These are phyloP conservation scores for Turdus rufiventris DNA, from an alignment of 2,113 vertebrate genomes.

Conservation along the genomic window DNA sequence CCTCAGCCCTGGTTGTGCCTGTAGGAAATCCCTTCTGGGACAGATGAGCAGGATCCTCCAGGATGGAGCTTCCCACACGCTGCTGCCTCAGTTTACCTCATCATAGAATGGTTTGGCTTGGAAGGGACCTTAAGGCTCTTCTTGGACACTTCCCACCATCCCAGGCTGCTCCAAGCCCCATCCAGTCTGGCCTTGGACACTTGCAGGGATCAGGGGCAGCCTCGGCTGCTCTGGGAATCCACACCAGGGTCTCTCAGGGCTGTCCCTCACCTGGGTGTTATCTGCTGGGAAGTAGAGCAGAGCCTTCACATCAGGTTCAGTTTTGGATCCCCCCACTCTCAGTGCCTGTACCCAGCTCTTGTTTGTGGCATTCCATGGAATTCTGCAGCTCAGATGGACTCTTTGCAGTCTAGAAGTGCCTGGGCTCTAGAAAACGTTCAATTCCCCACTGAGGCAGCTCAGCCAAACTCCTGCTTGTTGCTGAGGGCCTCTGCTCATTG, in stretches of 20 bases:
- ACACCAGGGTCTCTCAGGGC: background rate
- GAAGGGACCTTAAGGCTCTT: background rate
- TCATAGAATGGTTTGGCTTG: background rate
- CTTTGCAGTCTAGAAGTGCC: background rate
- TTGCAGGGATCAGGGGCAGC: background rate
- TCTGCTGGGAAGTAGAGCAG: background rate
- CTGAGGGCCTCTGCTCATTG: background rate
- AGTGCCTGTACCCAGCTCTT: background rate
- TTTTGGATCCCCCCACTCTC: background rate
- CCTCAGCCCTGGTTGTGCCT: background rate
- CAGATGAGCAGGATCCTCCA: background rate
- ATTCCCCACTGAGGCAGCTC: background rate
- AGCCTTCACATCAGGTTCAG: background rate
- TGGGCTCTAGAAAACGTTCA: background rate
- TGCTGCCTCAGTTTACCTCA: background rate
- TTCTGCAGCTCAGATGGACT: background rate
- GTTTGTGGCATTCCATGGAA: accelerated
- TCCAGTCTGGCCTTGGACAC: background rate
- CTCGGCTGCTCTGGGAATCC: background rate
- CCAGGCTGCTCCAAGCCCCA: accelerated
- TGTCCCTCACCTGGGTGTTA: background rate
- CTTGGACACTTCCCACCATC: accelerated
- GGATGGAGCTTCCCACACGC: background rate
- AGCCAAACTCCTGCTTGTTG: background rate
- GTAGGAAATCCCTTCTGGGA: background rate